phyloP scores from a whole-genome alignment of 1,140 invertebrate species.

The Amphibalanus amphitrite region DNA sequence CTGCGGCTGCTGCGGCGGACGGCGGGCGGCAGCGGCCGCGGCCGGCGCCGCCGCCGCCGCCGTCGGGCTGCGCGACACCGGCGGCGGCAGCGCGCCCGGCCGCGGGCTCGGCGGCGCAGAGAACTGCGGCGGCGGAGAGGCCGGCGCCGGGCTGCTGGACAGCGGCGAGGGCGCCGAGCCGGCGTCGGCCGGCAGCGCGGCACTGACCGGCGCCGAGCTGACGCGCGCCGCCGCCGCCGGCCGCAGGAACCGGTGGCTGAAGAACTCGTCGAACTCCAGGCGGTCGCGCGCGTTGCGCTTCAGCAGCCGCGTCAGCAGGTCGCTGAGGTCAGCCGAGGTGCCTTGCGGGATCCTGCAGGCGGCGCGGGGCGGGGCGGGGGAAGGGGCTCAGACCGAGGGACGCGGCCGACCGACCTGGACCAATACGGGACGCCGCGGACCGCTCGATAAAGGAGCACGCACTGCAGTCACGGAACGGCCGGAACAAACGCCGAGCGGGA shows the following conservation, averaged over 20 bases:
- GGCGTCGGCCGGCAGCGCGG: slow-evolving; percentile 10
- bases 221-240: slow-evolving; percentile 27
- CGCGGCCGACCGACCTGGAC: too few species aligned
- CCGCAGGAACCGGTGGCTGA: slow-evolving; percentile 75
- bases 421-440: too few species aligned
- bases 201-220: neutral
- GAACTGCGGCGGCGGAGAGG: slow-evolving; percentile 8
- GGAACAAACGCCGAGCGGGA: too few species aligned
- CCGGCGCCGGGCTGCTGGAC: slow-evolving; percentile 11
- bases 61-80: neutral
- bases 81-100: neutral
- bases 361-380: slow-evolving; percentile 14
- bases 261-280: slow-evolving; percentile 90
- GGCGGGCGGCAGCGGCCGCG: slow-evolving; percentile 7
- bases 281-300: slow-evolving; percentile 84
- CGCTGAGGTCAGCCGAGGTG: slow-evolving; percentile 72
- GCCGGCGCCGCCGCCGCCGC: neutral
- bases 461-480: too few species aligned
- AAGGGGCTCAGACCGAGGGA: too few species aligned
- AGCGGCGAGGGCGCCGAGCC: slow-evolving; percentile 6
- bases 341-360: slow-evolving; percentile 67
- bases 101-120: neutral
- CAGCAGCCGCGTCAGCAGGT: slow-evolving; percentile 67
- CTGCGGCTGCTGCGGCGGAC: too few species aligned
- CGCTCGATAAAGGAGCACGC: too few species aligned